Evolutionary conservation across 2,888 invertebrate species (phyloP).

Genomic region (Candidula unifasciata): DNA sequence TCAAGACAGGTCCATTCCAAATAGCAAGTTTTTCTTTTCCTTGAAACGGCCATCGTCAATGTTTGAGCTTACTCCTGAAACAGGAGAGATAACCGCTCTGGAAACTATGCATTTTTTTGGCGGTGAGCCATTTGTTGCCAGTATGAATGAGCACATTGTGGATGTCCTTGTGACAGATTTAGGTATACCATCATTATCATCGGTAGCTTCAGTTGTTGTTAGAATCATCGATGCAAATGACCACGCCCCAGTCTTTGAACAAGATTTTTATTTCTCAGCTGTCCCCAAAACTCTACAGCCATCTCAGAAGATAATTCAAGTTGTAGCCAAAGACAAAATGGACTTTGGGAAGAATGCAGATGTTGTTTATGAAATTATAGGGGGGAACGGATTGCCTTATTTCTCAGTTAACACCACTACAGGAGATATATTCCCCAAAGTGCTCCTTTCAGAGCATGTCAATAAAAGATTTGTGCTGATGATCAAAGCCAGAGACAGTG

Average conservation of each 20-base stretch:
- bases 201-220: slow-evolving; percentile 90
- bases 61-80: slow-evolving; percentile 91
- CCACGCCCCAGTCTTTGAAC: slow-evolving; percentile 90
- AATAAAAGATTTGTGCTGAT: slow-evolving; percentile 83
- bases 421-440: slow-evolving; percentile 87
- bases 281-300: slow-evolving; percentile 83
- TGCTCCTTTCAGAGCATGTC: slow-evolving; percentile 80
- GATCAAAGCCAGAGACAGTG: slow-evolving; percentile 89
- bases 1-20: slow-evolving; percentile 66
- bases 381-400: slow-evolving; percentile 87
- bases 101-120: slow-evolving; percentile 79
- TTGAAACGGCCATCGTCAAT: slow-evolving; percentile 81
- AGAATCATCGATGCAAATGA: slow-evolving; percentile 95
- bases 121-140: slow-evolving; percentile 52
- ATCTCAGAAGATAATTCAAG: slow-evolving; percentile 86
- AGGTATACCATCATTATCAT: slow-evolving; percentile 95
- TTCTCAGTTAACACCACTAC: slow-evolving; percentile 86
- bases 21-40: slow-evolving; percentile 71
- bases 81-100: slow-evolving; percentile 93
- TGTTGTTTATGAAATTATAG: slow-evolving; percentile 86
- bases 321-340: slow-evolving; percentile 78
- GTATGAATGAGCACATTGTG: slow-evolving; percentile 67
- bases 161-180: slow-evolving; percentile 92
- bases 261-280: slow-evolving; percentile 75
- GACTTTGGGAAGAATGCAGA: slow-evolving; percentile 94